A percentile compares a stretch with the other conserved stretches of the same genome.
Evolutionary conservation across 1,140 invertebrate genomes (phyloP).

Genomic region (Drosophila guanche): DNA sequence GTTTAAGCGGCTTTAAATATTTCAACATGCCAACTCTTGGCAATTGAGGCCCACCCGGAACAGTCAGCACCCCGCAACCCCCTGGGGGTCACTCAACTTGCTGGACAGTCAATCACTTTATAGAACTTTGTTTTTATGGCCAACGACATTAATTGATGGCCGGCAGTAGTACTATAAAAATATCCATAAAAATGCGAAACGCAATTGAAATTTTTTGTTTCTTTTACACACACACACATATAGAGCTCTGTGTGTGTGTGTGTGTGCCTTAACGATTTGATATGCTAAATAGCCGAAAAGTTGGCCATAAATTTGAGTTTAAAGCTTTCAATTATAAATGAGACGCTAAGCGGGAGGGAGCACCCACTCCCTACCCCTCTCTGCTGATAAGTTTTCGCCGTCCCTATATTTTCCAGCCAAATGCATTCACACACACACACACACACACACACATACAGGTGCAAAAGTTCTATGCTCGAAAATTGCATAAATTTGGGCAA

Average conservation of each 20-base stretch:
- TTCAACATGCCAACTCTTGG: conserved; percentile 71
- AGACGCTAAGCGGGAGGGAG: conserved; percentile 66
- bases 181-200: conserved; percentile 26
- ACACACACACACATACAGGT: conserved; percentile 37
- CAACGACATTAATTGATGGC: conserved; percentile 73
- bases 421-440: conserved; percentile 55
- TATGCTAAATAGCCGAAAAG: conserved; percentile 67
- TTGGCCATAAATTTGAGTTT: conserved; percentile 61
- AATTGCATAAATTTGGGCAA: conserved; percentile 70
- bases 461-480: conserved; percentile 44
- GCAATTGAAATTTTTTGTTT: conserved; percentile 48
- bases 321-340: conserved; percentile 73
- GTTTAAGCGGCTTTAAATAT: conserved; percentile 82
- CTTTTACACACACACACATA: conserved; percentile 17
- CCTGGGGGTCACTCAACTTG: conserved; percentile 64
- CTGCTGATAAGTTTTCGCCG: conserved; percentile 40
- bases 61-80: background rate
- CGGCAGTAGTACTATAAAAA: conserved; percentile 18
- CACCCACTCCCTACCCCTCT: background rate
- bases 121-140: conserved; percentile 70
- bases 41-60: conserved; percentile 32
- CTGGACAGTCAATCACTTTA: conserved; percentile 77
- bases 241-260: conserved; percentile 37
- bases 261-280: conserved; percentile 43
- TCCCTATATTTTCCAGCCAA: conserved; percentile 56